Conservation (phyloP, 1,140 invertebrate species). For the Bombus soroeensis region DNA sequence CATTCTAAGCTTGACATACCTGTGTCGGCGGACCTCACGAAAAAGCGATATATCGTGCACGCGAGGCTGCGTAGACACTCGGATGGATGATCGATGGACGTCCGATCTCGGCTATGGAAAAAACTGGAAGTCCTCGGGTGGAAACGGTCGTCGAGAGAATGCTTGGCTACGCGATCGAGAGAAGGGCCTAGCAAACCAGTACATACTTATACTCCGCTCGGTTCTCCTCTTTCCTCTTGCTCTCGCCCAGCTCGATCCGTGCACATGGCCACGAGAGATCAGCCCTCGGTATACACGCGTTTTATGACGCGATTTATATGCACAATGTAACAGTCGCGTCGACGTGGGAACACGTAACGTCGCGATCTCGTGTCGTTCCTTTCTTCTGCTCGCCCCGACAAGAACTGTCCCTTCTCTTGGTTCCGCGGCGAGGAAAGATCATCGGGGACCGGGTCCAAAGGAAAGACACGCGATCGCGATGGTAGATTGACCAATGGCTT, state of each 20-base stretch:
- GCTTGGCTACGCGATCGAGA: slow-evolving; percentile 4
- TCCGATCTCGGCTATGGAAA: slow-evolving; percentile 62
- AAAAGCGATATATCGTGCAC: slow-evolving; percentile 66
- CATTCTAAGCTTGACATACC: slow-evolving; percentile 36
- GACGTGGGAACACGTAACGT: slow-evolving; percentile 60
- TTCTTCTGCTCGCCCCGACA: slow-evolving; percentile 34
- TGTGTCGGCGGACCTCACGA: slow-evolving; percentile 60
- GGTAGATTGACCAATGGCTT: slow-evolving; percentile 34
- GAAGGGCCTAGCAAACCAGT: slow-evolving; percentile 54
- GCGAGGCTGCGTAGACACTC: slow-evolving; percentile 2
- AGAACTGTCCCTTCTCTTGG: slow-evolving; percentile 17
- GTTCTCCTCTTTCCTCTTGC: neutral
- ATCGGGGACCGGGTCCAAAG: neutral
- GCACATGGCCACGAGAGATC: neutral
- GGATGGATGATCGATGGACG: slow-evolving; percentile 77
- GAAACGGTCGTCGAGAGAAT: slow-evolving; percentile 59
- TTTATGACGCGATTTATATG: slow-evolving; percentile 68
- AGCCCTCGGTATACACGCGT: slow-evolving; percentile 58
- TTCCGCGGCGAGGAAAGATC: neutral
- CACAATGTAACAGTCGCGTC: slow-evolving; percentile 58
- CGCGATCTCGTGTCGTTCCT: slow-evolving; percentile 33
- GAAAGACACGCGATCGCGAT: slow-evolving; percentile 45
- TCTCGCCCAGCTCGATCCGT: neutral
- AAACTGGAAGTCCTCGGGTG: slow-evolving; percentile 67
- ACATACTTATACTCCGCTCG: neutral